Base-by-base conservation (phyloP, 1,140 invertebrate genomes). In the Pseudobourletiella spinata region DNA sequence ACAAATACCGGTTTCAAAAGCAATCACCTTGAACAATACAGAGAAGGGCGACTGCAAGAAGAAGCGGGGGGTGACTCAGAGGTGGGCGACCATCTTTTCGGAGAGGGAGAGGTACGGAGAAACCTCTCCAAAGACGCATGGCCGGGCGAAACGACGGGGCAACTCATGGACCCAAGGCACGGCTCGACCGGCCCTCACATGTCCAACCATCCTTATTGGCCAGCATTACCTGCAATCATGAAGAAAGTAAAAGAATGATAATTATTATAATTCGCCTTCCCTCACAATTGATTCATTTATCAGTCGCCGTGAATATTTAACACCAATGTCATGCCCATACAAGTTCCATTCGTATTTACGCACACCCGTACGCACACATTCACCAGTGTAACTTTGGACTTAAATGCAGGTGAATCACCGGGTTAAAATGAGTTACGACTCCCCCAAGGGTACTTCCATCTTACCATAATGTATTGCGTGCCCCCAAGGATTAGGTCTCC, bases 171-270 rank as follows among this genome's bases (percentile, higher is more conserved):
- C 65, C 52, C 50, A 59, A 59, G 48, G 54, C 51, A 48, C 51
- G 57, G 48, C 46, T 52, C 56, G 64, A 59, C 57, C 64, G 64
- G 64, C 64, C 64, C 35, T 24, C 52, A 44, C 35, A 22, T 29
- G 61, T 50, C 65, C 65, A 63, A 60, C 61, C 65, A 67, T 67
- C 65, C 57, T n/a, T n/a, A n/a, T 66, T 60, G 60, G 59, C 43
- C 46, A 64, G 32, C 62, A 66, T 66, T 44, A 66, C 57, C 64
- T 66, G 60, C 51, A 59, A 61, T 46, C 30, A 57, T 43, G 48
- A 59, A 29, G 43, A 61, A 52, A 52, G 3, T 8, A 18, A 24
- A 8, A 52, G 29, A 52, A n/a, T n/a, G n/a, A n/a, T n/a, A n/a
- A n/a, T n/a, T n/a, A n/a, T n/a, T n/a, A n/a, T n/a, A n/a, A n/a